A percentile compares a stretch with the other conserved stretches of the same genome.
Evolutionary conservation across 2,113 vertebrate species (phyloP).

Genomic region (Struthio camelus): DNA sequence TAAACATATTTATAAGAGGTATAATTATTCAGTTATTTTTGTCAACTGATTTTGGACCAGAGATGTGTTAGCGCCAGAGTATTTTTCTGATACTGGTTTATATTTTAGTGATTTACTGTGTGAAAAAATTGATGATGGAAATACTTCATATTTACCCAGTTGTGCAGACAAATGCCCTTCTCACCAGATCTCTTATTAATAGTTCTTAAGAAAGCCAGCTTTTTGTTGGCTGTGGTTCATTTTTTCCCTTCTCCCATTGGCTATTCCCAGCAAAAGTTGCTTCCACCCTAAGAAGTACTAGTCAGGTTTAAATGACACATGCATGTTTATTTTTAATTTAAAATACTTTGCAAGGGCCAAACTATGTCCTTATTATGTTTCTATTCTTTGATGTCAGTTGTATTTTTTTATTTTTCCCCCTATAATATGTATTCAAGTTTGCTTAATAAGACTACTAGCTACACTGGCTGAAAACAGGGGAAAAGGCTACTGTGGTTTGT

Average conservation of each 20-base stretch:
- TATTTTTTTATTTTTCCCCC: neutral
- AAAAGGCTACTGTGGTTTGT: neutral
- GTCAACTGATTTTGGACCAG: conserved; percentile 40
- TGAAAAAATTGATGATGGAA: conserved; percentile 36
- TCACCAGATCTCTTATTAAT: conserved; percentile 37
- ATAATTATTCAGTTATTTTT: conserved; percentile 50
- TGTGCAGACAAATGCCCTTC: conserved; percentile 40
- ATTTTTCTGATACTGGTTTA: conserved; percentile 41
- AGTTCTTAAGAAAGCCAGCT: neutral
- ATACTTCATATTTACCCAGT: conserved; percentile 19
- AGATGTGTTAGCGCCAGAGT: neutral
- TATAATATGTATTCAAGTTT: neutral
- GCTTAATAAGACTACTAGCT: neutral
- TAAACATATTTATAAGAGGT: conserved; percentile 12
- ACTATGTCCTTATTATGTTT: conserved; percentile 16
- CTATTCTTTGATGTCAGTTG: neutral
- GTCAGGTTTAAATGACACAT: conserved; percentile 3
- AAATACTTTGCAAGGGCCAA: neutral
- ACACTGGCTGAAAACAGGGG: neutral
- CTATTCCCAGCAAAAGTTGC: neutral
- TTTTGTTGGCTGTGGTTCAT: neutral
- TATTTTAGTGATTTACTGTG: conserved; percentile 17
- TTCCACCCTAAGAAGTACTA: neutral
- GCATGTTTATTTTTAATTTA: conserved; percentile 18
- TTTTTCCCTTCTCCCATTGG: neutral